Percentiles rank a stretch among this genome's conserved stretches.
These are phyloP conservation scores for Rhizoglyphus robini DNA, from an alignment of 1,140 invertebrate genomes.

Conservation along the genomic window DNA sequence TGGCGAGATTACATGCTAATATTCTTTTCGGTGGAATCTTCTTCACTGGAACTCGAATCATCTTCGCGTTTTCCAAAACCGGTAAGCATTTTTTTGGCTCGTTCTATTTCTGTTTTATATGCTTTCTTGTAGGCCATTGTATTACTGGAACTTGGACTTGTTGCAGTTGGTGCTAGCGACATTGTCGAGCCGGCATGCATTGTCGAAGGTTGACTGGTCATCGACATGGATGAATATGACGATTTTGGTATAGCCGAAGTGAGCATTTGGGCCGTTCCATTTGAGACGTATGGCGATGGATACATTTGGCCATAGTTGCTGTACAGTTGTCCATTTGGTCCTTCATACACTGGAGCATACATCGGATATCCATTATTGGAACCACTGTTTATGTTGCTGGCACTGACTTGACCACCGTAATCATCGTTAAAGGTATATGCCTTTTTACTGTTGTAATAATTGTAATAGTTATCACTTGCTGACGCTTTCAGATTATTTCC, in stretches of 20 bases:
- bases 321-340: constrained; percentile 7
- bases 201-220: neutral
- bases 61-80: neutral
- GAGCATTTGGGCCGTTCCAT: neutral
- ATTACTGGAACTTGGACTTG: neutral
- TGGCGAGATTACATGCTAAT: neutral
- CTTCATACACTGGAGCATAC: constrained; percentile 3
- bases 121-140: neutral
- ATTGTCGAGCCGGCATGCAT: neutral
- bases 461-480: too few relatives aligned
- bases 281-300: neutral
- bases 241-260: neutral
- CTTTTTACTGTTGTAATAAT: too few relatives aligned
- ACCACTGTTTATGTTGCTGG: neutral
- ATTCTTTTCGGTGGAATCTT: neutral
- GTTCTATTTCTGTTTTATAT: neutral
- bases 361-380: neutral
- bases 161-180: neutral
- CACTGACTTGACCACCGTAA: neutral
- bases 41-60: neutral
- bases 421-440: neutral
- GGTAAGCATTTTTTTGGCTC: neutral
- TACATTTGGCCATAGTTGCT: neutral
- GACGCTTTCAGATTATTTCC: neutral
- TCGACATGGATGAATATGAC: neutral